A percentile compares a stretch with the other conserved stretches of the same genome.
These are phyloP conservation scores for Corythornis vintsioides DNA, from an alignment of 2,113 vertebrate species.

Conservation along the genomic window DNA sequence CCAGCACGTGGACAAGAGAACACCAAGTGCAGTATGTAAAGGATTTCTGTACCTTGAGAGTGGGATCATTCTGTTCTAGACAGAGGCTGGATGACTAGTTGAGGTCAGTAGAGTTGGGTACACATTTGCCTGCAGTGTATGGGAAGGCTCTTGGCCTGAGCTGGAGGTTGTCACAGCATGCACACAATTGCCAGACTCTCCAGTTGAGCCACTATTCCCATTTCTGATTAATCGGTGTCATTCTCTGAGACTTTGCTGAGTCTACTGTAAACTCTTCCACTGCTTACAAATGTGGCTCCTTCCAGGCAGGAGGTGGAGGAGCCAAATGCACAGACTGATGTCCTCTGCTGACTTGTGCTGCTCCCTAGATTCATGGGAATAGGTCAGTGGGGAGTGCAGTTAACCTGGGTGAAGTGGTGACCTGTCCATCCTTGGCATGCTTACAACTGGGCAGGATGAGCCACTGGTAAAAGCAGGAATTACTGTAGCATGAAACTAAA, in stretches of 20 bases:
- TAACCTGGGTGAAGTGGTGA: background rate
- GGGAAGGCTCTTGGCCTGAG: background rate
- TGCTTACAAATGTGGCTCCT: background rate
- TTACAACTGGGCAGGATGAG: background rate
- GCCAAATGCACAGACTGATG: rapidly evolving
- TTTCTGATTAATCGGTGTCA: background rate
- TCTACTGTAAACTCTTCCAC: background rate
- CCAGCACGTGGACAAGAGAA: rapidly evolving
- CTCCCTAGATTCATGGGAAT: background rate
- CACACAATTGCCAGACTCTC: background rate
- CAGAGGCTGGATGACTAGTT: background rate
- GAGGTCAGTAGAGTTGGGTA: background rate
- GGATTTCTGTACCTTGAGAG: background rate
- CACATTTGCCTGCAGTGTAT: rapidly evolving
- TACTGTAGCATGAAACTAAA: background rate
- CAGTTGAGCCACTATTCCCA: background rate
- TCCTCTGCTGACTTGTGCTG: background rate
- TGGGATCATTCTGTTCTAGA: background rate
- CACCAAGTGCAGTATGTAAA: rapidly evolving
- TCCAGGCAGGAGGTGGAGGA: background rate
- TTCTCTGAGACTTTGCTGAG: background rate
- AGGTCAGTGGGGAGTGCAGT: background rate
- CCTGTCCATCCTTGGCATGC: background rate
- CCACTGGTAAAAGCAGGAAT: background rate
- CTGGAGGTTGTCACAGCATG: background rate